Base-by-base conservation (phyloP, 2,888 invertebrate species). In the Pediacus dermestoides region DNA sequence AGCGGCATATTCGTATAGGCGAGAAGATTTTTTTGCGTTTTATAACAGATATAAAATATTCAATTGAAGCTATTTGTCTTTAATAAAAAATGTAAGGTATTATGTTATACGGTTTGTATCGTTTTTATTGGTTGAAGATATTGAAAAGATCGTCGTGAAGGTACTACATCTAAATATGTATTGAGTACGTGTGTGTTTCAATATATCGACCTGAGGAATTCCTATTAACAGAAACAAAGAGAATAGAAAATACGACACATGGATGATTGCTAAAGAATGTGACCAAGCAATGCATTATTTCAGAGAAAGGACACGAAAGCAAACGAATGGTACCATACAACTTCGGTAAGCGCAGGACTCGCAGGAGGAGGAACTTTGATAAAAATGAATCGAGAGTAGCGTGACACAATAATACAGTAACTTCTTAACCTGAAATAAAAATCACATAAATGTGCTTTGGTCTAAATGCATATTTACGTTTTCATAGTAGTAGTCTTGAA, bases 391-490 rank as follows among this genome's bases (percentile, higher is more conserved):
- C 33, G 32, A 22, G 38, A 39, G 38, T 41, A 35, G 40, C 36
- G 34, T 30, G 40, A 41, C 41, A 36, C 39, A 44, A 44, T 44
- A 30, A 33, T 27, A 23, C 30, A 42, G 33, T 45, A 42, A 45
- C 36, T n/a, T 36, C 36, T 38, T 41, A 44, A 41, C 44, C 41
- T 32, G 30, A 41, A 44, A 44, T 44, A 44, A 36, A 44, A 38
- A 33, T 44, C 32, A 22, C 34, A 38, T 36, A 41, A 41, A 44
- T n/a, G n/a, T n/a, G n/a, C n/a, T n/a, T n/a, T n/a, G n/a, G n/a
- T n/a, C n/a, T n/a, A n/a, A n/a, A n/a, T n/a, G n/a, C n/a, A n/a
- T n/a, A n/a, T n/a, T n/a, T n/a, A n/a, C n/a, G n/a, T n/a, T n/a
- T n/a, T n/a, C n/a, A n/a, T n/a, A n/a, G n/a, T n/a, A n/a, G n/a